Conservation (phyloP, 2,797 vertebrate species). For the Falco novaeseelandiae region DNA sequence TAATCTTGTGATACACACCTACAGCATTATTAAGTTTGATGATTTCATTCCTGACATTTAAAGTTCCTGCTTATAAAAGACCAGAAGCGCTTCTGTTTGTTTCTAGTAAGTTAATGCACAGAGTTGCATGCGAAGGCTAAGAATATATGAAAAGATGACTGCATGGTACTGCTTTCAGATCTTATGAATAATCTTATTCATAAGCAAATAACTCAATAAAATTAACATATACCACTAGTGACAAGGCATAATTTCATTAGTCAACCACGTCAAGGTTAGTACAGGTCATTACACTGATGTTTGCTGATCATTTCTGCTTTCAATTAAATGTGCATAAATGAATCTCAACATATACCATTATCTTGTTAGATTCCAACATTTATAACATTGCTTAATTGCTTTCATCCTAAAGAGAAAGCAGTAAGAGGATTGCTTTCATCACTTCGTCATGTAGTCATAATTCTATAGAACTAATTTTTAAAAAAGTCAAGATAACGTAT, state of each 20-base stretch:
- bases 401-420: neutral
- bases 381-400: neutral
- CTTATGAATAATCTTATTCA: neutral
- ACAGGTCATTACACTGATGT: neutral
- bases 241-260: neutral
- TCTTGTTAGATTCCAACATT: neutral
- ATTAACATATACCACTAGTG: neutral
- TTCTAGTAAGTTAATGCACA: neutral
- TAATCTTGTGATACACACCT: neutral
- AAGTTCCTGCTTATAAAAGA: neutral
- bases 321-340: neutral
- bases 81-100: neutral
- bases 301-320: neutral
- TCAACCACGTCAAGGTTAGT: neutral
- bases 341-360: neutral
- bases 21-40: neutral
- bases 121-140: neutral
- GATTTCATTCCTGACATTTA: slow-evolving; percentile 6
- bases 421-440: neutral
- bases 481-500: neutral
- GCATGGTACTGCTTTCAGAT: neutral
- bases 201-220: neutral
- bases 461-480: neutral
- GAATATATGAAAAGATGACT: neutral
- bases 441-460: neutral